phyloP scores from a whole-genome alignment of 2,113 vertebrate species.

The Sardina pilchardus region DNA sequence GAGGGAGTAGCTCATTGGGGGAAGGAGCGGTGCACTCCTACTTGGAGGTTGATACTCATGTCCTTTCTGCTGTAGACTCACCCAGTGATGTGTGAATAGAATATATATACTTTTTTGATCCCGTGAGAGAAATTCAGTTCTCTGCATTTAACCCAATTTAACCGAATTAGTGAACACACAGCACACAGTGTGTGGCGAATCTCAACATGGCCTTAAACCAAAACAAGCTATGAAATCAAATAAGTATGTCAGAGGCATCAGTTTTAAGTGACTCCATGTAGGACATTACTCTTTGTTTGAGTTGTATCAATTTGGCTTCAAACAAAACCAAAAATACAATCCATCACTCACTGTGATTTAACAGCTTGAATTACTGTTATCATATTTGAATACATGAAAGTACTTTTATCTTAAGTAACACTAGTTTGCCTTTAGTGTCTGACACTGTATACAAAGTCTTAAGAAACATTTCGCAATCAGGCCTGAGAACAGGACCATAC shows the following conservation, averaged over 20 bases:
- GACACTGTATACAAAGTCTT: background rate
- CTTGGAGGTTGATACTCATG: background rate
- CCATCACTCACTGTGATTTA: background rate
- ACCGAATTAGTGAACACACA: no score
- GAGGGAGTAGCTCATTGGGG: background rate
- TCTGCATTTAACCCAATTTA: no score
- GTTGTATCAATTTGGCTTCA: background rate
- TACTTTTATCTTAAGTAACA: background rate
- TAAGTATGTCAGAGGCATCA: background rate
- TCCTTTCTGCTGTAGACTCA: no score
- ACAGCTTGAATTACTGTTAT: background rate
- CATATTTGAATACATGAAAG: background rate
- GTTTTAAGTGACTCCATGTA: background rate
- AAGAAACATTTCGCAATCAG: background rate
- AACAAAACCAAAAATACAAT: background rate
- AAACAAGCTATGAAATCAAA: background rate
- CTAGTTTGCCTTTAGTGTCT: background rate
- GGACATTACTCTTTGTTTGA: background rate
- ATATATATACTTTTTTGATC: no score
- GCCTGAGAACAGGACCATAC: no score
- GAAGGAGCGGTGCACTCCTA: background rate
- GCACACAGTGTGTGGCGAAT: no score
- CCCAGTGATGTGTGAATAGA: background rate
- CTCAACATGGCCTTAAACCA: background rate
- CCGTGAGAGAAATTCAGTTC: no score